Percentiles rank a stretch among this genome's conserved stretches.
Conservation (phyloP, 1,140 invertebrate genomes). For the Diachasmimorpha longicaudata region DNA sequence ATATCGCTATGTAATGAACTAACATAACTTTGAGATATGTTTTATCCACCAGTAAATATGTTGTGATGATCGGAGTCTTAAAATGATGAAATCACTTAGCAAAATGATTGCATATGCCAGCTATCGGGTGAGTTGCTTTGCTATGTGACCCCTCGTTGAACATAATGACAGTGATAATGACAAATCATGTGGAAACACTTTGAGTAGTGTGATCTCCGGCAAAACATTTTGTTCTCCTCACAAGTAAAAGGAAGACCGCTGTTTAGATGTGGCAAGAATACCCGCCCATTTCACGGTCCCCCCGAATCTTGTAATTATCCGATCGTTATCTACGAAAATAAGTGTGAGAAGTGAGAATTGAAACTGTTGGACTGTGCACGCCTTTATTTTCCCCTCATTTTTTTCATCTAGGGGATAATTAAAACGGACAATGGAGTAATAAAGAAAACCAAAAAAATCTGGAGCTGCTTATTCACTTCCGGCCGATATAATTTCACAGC, state of each 20-base stretch:
- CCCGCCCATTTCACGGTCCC: background rate
- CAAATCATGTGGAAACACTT: background rate
- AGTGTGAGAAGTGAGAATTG: background rate
- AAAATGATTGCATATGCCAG: background rate
- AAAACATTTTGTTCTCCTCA: background rate
- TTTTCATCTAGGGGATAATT: background rate
- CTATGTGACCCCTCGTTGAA: background rate
- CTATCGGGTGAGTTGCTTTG: background rate
- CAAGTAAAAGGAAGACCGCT: background rate
- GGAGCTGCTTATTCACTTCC: background rate
- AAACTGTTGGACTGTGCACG: background rate
- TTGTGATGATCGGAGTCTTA: background rate
- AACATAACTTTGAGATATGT: background rate
- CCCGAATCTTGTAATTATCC: no score
- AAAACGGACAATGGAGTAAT: background rate
- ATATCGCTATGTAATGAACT: background rate
- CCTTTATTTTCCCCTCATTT: background rate
- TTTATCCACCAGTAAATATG: background rate
- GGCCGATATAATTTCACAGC: slow-evolving; percentile 12
- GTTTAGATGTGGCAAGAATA: background rate
- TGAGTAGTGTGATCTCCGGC: background rate
- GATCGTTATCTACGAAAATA: no score
- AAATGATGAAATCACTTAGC: background rate
- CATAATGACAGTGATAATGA: background rate
- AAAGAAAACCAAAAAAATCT: background rate